Conservation (phyloP, 2,797 vertebrate species). For the Poecile montanus region DNA sequence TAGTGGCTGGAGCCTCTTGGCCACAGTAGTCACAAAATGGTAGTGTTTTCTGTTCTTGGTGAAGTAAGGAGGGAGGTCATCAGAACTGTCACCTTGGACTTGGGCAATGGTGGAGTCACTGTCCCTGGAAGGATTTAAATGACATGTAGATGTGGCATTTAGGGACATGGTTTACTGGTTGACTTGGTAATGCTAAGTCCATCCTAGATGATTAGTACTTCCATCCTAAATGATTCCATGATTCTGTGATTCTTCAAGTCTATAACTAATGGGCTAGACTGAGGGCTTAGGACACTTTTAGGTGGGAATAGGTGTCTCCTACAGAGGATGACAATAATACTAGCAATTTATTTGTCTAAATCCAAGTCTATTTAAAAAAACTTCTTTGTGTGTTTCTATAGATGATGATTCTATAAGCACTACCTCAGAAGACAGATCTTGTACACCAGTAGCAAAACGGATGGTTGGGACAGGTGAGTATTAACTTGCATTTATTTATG, state of each 20-base stretch:
- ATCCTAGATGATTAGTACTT: not conserved
- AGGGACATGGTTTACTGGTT: not conserved
- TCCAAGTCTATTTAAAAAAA: not conserved
- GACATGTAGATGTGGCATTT: not conserved
- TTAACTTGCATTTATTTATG: not conserved
- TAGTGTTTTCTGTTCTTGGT: not conserved
- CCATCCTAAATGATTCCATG: not conserved
- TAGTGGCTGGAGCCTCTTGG: not conserved
- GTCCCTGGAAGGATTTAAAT: not conserved
- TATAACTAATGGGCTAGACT: not conserved
- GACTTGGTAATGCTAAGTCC: not conserved
- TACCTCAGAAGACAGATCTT: constrained; percentile 60
- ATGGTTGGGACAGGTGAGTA: constrained; percentile 25
- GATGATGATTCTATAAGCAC: constrained; percentile 64
- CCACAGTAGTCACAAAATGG: not conserved
- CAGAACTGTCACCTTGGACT: not conserved
- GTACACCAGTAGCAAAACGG: not conserved
- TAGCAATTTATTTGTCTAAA: not conserved
- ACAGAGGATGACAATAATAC: not conserved
- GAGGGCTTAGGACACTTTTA: not conserved
- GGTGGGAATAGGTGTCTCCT: not conserved
- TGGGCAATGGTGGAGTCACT: not conserved
- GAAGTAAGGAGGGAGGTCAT: not conserved
- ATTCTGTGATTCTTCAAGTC: not conserved
- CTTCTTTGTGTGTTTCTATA: constrained; percentile 12